A percentile compares a stretch with the other conserved stretches of the same genome.
These are phyloP conservation scores for Bombus turneri DNA, from an alignment of 1,140 invertebrate species.

Conservation along the genomic window DNA sequence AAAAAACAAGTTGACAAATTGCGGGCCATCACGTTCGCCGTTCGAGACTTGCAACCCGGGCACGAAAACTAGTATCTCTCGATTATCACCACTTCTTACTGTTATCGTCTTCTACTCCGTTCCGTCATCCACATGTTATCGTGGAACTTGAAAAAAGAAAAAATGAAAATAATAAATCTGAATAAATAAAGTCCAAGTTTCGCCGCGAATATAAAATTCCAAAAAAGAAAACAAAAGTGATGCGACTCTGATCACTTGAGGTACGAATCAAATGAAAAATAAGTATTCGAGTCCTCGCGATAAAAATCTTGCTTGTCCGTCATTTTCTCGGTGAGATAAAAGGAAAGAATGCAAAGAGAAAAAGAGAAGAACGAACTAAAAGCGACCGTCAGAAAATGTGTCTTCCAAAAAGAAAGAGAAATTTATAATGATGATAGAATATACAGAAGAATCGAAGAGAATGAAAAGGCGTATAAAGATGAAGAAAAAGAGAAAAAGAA, in stretches of 20 bases:
- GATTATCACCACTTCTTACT: slow-evolving; percentile 60
- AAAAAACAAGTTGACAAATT: slow-evolving; percentile 28
- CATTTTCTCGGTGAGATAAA: neutral
- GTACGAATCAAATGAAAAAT: neutral
- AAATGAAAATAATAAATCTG: neutral
- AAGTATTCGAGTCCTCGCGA: slow-evolving; percentile 3
- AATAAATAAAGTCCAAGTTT: neutral
- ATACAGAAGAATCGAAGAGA: neutral
- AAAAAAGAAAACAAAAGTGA: neutral
- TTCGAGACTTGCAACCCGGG: slow-evolving; percentile 46
- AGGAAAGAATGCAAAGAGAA: slow-evolving; percentile 23
- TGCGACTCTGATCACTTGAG: neutral
- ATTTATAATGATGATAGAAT: neutral
- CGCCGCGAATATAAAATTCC: neutral
- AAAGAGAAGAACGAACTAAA: slow-evolving; percentile 44
- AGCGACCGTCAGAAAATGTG: slow-evolving; percentile 90
- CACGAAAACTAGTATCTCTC: slow-evolving; percentile 53
- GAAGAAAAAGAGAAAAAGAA: no score
- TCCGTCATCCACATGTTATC: slow-evolving; percentile 81
- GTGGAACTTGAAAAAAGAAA: slow-evolving; percentile 62
- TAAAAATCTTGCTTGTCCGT: neutral
- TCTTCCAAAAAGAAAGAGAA: slow-evolving; percentile 88
- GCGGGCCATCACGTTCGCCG: slow-evolving; percentile 27
- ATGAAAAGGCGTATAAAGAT: no score
- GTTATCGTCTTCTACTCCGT: slow-evolving; percentile 69